phyloP scores from a whole-genome alignment of 2,797 vertebrate genomes.

The Amniataba percoides region DNA sequence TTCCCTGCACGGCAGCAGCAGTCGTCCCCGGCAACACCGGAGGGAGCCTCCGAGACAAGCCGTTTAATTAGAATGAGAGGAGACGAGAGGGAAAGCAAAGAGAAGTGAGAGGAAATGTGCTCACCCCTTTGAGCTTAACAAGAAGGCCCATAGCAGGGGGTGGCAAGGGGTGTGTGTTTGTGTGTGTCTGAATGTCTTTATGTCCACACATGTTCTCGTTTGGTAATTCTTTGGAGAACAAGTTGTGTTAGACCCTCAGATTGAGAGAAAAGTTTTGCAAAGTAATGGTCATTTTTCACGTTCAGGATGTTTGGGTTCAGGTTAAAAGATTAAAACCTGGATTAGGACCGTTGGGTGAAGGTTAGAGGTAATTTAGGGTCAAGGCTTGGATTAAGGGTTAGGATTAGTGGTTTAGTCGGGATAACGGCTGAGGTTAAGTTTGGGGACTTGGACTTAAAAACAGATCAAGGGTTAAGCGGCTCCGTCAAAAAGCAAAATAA shows the following conservation, averaged over 20 bases:
- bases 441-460: constrained; percentile 3
- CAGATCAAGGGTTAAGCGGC: neutral
- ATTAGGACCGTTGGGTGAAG: neutral
- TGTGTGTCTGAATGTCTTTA: constrained; percentile 24
- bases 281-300: neutral
- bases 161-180: constrained; percentile 21
- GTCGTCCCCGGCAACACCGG: constrained; percentile 69
- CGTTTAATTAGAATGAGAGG: constrained; percentile 83
- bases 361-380: neutral
- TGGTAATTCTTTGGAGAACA: constrained; percentile 17
- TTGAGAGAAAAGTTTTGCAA: constrained; percentile 9
- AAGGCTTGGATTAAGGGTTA: constrained; percentile 16
- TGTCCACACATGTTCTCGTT: constrained; percentile 35
- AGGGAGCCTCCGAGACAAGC: constrained; percentile 74
- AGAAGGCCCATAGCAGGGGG: constrained; percentile 75
- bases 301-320: constrained; percentile 14
- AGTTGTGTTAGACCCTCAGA: constrained; percentile 15
- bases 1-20: constrained; percentile 55
- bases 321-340: neutral
- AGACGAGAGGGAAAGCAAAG: constrained; percentile 70
- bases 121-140: constrained; percentile 75
- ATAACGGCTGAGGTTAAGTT: constrained; percentile 8
- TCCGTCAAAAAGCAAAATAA: constrained; percentile 18
- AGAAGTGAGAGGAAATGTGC: constrained; percentile 64
- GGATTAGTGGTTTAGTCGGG: constrained; percentile 10